These are phyloP conservation scores for Agelas oroides DNA, from an alignment of 37 sponge, comb jelly and placozoan genomes.

Conservation along the genomic window DNA sequence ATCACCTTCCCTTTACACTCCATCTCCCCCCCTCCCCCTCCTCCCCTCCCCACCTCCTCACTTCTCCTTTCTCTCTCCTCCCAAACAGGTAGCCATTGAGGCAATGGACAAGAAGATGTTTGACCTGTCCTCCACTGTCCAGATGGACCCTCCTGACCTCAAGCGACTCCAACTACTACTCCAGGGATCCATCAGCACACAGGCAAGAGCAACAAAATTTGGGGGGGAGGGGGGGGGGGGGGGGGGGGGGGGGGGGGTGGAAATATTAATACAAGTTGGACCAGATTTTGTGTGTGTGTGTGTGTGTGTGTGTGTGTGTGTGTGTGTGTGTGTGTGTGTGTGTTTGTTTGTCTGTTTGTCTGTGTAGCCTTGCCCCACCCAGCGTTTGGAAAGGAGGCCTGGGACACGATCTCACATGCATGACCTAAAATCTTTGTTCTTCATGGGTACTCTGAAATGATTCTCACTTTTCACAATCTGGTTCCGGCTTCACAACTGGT, in stretches of 20 bases:
- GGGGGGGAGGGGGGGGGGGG: background rate
- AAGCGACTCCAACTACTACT: conserved; percentile 82
- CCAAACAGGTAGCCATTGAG: conserved; percentile 84
- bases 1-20: no score
- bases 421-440: no score
- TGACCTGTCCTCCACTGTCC: conserved; percentile 55
- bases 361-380: no score
- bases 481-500: no score
- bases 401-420: no score
- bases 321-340: no score
- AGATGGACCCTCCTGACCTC: conserved; percentile 80
- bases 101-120: conserved; percentile 83
- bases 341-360: no score
- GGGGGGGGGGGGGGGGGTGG: background rate
- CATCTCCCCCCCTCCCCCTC: no score
- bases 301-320: no score
- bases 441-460: no score
- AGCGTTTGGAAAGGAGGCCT: no score
- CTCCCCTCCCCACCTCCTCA: background rate
- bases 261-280: background rate
- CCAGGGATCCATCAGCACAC: conserved; percentile 85
- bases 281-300: conserved; percentile 7
- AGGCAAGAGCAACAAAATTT: conserved; percentile 28
- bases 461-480: no score
- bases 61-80: conserved; percentile 25